Conservation (phyloP, 2,888 invertebrate species). For the Lissocephala sabroskyi region DNA sequence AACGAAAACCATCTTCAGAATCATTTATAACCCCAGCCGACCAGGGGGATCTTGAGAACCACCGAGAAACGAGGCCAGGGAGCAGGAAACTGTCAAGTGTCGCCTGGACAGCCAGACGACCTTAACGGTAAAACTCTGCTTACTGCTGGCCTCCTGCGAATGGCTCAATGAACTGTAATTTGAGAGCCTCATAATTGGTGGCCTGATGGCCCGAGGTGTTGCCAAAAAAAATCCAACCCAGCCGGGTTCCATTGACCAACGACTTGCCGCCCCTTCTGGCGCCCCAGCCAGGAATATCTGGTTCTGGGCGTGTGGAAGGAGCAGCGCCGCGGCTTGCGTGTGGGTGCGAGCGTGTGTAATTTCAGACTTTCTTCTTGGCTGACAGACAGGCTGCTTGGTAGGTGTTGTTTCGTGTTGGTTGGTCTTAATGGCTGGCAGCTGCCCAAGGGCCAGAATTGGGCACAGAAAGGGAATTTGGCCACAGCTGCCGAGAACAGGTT, state of each 20-base stretch:
- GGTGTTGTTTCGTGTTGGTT: constrained; percentile 15
- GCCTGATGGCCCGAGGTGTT: constrained; percentile 3
- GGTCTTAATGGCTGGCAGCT: constrained; percentile 35
- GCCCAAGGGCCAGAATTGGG: constrained; percentile 15
- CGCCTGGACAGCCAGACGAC: constrained; percentile 18
- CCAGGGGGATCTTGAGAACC: neutral
- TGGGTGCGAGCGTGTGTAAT: constrained; percentile 58
- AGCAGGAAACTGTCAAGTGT: constrained; percentile 36
- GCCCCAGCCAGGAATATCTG: too few relatives aligned
- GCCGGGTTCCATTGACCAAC: too few relatives aligned
- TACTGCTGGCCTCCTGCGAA: constrained; percentile 17
- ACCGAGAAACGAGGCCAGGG: neutral
- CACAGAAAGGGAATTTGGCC: too few relatives aligned
- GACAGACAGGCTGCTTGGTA: too few relatives aligned
- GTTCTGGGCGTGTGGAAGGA: too few relatives aligned
- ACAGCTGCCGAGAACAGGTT: too few relatives aligned
- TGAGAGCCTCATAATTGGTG: constrained; percentile 44
- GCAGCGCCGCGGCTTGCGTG: too few relatives aligned
- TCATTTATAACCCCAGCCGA: neutral
- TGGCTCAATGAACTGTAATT: constrained; percentile 63
- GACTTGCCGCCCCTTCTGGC: too few relatives aligned
- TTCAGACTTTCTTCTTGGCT: constrained; percentile 48
- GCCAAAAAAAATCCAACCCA: constrained; percentile 8
- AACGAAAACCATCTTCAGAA: neutral
- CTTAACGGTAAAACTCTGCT: constrained; percentile 9